phyloP scores from a whole-genome alignment of 2,113 vertebrate genomes.

The Henicopernis longicauda region DNA sequence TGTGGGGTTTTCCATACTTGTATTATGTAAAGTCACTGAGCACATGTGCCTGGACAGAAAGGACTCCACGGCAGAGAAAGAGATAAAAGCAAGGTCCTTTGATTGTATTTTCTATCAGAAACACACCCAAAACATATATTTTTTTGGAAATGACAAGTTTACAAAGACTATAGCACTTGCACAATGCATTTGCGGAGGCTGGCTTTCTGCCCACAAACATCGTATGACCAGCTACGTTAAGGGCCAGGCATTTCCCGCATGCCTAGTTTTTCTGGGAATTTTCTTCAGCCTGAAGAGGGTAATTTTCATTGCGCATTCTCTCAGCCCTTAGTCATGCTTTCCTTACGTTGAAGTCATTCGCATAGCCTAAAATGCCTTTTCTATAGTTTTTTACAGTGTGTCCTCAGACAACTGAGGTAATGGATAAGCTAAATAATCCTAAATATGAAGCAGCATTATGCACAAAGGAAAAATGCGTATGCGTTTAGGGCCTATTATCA shows the following conservation, averaged over 20 bases:
- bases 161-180: background rate
- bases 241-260: slow-evolving; percentile 70
- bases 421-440: slow-evolving; percentile 55
- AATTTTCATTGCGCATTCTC: slow-evolving; percentile 57
- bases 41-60: background rate
- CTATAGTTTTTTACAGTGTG: slow-evolving; percentile 48
- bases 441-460: slow-evolving; percentile 44
- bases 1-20: background rate
- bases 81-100: background rate
- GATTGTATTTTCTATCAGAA: background rate
- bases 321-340: slow-evolving; percentile 73
- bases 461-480: slow-evolving; percentile 4
- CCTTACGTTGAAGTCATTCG: slow-evolving; percentile 60
- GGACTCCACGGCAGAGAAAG: background rate
- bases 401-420: slow-evolving; percentile 57
- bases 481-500: background rate
- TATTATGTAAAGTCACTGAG: background rate
- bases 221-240: slow-evolving; percentile 19
- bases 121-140: background rate
- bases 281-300: slow-evolving; percentile 59
- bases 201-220: slow-evolving; percentile 39
- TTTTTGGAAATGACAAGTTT: background rate
- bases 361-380: slow-evolving; percentile 52
- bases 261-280: slow-evolving; percentile 76
- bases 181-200: slow-evolving; percentile 32